These are phyloP conservation scores for Aphelocoma californica DNA, from an alignment of 2,797 vertebrate species.

Conservation along the genomic window DNA sequence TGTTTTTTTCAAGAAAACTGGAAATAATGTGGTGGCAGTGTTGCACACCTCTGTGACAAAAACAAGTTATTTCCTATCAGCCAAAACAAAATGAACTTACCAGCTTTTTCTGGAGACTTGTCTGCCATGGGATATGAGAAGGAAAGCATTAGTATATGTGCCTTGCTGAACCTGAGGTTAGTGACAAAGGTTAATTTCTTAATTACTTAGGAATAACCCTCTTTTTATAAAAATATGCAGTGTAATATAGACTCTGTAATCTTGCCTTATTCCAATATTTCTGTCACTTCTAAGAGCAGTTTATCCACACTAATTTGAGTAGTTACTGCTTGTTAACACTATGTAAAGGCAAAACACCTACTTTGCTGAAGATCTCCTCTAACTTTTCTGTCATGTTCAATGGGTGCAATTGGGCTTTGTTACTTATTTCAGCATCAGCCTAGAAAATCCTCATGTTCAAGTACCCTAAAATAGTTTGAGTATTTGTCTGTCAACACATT, in stretches of 20 bases:
- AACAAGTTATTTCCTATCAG: background rate
- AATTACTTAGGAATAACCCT: background rate
- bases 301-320: background rate
- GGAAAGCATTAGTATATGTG: background rate
- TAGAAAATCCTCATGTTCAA: background rate
- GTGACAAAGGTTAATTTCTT: background rate
- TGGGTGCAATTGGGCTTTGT: background rate
- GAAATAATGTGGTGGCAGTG: background rate
- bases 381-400: background rate
- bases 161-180: background rate
- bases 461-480: background rate
- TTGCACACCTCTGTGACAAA: background rate
- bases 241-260: background rate
- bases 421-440: background rate
- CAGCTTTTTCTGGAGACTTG: background rate
- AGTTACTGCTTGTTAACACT: background rate
- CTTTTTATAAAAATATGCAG: background rate
- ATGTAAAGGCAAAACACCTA: background rate
- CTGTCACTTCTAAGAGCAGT: background rate
- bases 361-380: background rate
- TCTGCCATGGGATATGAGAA: background rate
- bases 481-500: background rate
- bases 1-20: background rate
- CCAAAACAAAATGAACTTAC: background rate
- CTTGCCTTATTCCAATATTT: background rate